These are phyloP conservation scores for Drosophila recens DNA, from an alignment of 2,888 invertebrate species.

Conservation along the genomic window DNA sequence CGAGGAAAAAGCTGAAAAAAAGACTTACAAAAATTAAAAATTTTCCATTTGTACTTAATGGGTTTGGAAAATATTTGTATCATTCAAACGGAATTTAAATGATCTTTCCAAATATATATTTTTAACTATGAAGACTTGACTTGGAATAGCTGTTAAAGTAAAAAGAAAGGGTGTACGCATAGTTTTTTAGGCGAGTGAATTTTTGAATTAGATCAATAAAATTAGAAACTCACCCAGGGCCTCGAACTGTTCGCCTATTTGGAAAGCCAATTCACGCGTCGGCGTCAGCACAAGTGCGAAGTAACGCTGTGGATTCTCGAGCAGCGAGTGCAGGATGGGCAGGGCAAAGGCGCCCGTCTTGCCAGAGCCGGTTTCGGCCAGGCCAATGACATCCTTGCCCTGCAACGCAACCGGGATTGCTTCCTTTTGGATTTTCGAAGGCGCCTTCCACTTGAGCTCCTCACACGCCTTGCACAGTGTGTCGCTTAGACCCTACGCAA, in stretches of 20 bases:
- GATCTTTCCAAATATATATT: too few relatives aligned
- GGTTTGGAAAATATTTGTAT: too few relatives aligned
- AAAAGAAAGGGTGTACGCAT: too few relatives aligned
- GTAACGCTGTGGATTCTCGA: slow-evolving; percentile 96
- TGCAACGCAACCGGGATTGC: slow-evolving; percentile 95
- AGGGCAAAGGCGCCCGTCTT: slow-evolving; percentile 99
- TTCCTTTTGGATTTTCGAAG: slow-evolving; percentile 97
- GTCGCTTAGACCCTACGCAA: slow-evolving; percentile 93
- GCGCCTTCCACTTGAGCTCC: slow-evolving; percentile 96
- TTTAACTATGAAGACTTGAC: too few relatives aligned
- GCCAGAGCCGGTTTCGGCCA: slow-evolving; percentile 92
- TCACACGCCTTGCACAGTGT: slow-evolving; percentile 96
- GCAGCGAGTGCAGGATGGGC: slow-evolving; percentile 95
- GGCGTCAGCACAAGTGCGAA: slow-evolving; percentile 98
- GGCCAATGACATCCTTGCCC: slow-evolving; percentile 90
- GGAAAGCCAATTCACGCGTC: slow-evolving; percentile 98
- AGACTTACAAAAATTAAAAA: too few relatives aligned
- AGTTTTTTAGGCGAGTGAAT: background rate
- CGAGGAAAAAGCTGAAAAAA: too few relatives aligned
- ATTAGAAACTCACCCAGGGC: slow-evolving; percentile 90
- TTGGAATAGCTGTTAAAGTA: too few relatives aligned
- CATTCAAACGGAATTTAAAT: too few relatives aligned
- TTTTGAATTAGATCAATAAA: background rate
- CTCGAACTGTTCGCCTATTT: slow-evolving; percentile 99
- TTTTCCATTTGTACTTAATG: too few relatives aligned